phyloP scores from a whole-genome alignment of 1,140 invertebrate genomes.

The Aleiodes sp. region DNA sequence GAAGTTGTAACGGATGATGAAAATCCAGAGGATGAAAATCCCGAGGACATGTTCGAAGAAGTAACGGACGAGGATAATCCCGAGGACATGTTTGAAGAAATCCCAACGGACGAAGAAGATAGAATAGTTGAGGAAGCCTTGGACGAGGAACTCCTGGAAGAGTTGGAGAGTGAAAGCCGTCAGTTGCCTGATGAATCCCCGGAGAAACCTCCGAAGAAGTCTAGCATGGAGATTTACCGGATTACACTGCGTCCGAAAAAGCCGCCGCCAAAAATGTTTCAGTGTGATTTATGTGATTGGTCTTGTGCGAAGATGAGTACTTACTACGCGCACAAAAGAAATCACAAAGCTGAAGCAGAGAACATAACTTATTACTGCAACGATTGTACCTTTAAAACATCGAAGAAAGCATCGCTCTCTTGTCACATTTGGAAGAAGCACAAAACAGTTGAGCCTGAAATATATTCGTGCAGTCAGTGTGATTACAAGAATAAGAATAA shows the following conservation, averaged over 20 bases:
- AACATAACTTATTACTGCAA: slow-evolving; percentile 50
- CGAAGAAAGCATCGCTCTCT: slow-evolving; percentile 53
- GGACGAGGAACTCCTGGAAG: neutral
- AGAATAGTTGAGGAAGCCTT: neutral
- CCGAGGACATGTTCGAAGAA: too few species aligned
- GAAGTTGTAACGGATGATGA: too few species aligned
- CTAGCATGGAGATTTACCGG: neutral
- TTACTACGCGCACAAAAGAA: slow-evolving; percentile 49
- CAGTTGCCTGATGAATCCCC: neutral
- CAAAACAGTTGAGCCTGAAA: slow-evolving; percentile 39
- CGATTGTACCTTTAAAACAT: slow-evolving; percentile 54
- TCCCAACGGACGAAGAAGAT: neutral
- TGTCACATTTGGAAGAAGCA: slow-evolving; percentile 60
- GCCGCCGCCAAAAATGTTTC: neutral
- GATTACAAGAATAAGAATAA: slow-evolving; percentile 63
- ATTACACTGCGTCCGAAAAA: neutral
- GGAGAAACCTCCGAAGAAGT: neutral
- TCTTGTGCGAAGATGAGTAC: neutral
- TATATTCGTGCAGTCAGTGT: slow-evolving; percentile 56
- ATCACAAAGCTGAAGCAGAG: slow-evolving; percentile 54
- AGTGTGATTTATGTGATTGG: slow-evolving; percentile 66
- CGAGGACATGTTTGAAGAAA: too few species aligned
- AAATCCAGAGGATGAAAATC: too few species aligned
- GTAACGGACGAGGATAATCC: too few species aligned
- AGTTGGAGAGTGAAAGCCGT: too few species aligned